Percentiles rank a stretch among this genome's conserved stretches.
Evolutionary conservation across 1,140 invertebrate genomes (phyloP).

Genomic region (Brachionus calyciflorus): DNA sequence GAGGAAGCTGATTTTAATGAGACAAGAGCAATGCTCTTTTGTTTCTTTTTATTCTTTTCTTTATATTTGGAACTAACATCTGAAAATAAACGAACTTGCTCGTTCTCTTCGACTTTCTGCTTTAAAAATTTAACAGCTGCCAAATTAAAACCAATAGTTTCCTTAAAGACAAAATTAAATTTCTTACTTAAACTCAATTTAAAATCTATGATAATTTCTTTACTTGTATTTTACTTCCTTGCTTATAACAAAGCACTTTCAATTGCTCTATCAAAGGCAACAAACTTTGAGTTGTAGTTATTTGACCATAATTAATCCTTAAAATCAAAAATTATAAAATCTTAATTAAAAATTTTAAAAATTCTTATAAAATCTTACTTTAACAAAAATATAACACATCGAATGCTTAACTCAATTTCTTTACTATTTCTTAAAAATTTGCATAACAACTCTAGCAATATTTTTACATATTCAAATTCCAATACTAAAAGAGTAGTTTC

Average conservation of each 20-base stretch:
- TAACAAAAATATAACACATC: conserved; percentile 75
- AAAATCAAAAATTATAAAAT: conserved; percentile 41
- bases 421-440: conserved; percentile 66
- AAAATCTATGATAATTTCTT: conserved; percentile 49
- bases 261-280: conserved; percentile 71
- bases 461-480: conserved; percentile 75
- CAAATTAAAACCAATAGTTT: conserved; percentile 81
- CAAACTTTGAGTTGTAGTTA: conserved; percentile 69
- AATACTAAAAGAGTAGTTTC: conserved; percentile 82
- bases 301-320: conserved; percentile 77
- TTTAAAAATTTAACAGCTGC: conserved; percentile 76
- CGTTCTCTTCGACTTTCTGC: conserved; percentile 73
- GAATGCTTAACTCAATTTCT: conserved; percentile 72
- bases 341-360: neutral
- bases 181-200: neutral
- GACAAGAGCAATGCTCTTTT: conserved; percentile 63
- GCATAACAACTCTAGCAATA: conserved; percentile 73
- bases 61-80: conserved; percentile 71
- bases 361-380: conserved; percentile 57
- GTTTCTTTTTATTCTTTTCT: conserved; percentile 68
- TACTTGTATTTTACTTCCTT: conserved; percentile 68
- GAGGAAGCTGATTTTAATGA: conserved; percentile 35
- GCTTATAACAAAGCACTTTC: conserved; percentile 64
- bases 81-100: conserved; percentile 76
- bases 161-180: conserved; percentile 64